Evolutionary conservation across 2,113 vertebrate species (phyloP), one percentile per base, ranked within the genome.

Genomic region (Cheilinus undulatus): DNA sequence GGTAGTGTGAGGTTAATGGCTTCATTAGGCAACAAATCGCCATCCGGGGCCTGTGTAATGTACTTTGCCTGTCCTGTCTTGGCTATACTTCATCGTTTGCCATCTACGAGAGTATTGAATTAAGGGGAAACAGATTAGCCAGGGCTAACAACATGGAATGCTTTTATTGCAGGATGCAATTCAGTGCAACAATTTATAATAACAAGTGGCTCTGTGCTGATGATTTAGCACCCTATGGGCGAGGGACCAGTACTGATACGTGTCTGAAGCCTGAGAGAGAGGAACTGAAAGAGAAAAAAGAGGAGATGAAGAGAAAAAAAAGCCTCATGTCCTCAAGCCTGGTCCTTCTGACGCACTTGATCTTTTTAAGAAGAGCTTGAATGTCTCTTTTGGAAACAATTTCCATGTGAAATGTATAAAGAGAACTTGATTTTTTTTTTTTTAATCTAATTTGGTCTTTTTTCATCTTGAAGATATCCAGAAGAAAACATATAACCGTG

Each of bases 1-100:
- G 81, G 87, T 88, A 88, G 92, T 88, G 78, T 90, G 88, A 91
- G 89, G 91, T 92, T 93, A 93, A 93, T 93, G 92, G 89, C 82
- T 90, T 87, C 91, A 93, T 92, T 93, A 93, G 83, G 82, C 89
- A 82, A 86, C 85, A 89, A 91, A 90, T 91, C 69, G 75, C 80
- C 91, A 90, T 82, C 84, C 70, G 77, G 78, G 83, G 84, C 82
- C 83, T 69, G 64, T 54, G 78, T 74, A 91, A 91, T 77, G 24
- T 60, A 73, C 77, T 80, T 86, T 78, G 56, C 74, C 70, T 51
- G 57, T 61, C 57, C 69, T 40, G 75, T 53, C 80, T 51, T 60
- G 38, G 79, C 83, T 46, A 91, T 93, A 88, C 89, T 90, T 92
- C 86, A 93, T 91, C 43, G 56, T 92, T 91, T 92, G 86, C 82